Evolutionary conservation across 1,140 invertebrate genomes (phyloP).

Genomic region (Trypoxylus dichotomus): DNA sequence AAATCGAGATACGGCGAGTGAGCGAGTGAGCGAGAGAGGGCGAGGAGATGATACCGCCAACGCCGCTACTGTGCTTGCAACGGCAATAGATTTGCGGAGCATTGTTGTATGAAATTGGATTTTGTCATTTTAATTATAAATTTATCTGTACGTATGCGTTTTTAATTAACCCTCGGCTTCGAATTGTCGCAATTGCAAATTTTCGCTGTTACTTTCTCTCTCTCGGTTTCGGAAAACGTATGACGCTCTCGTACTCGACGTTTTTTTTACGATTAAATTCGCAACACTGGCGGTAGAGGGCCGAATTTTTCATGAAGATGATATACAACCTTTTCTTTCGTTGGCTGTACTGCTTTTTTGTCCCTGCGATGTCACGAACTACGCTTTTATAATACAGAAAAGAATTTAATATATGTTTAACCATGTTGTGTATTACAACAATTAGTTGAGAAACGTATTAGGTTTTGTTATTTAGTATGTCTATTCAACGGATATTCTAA

Average conservation of each 20-base stretch:
- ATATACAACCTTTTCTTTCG: not conserved
- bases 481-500: no score
- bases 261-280: not conserved
- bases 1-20: not conserved
- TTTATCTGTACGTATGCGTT: slow-evolving; percentile 38
- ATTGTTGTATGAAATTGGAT: slow-evolving; percentile 53
- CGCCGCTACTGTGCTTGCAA: not conserved
- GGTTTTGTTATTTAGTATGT: not conserved
- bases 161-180: slow-evolving; percentile 9
- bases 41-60: not conserved
- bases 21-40: not conserved
- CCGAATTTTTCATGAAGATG: not conserved
- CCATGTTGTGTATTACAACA: not conserved
- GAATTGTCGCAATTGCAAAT: slow-evolving; percentile 10
- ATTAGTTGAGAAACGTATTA: not conserved
- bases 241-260: not conserved
- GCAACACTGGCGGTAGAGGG: not conserved
- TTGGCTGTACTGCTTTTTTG: not conserved
- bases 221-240: not conserved
- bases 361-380: not conserved
- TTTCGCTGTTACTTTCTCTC: not conserved
- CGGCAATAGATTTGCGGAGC: slow-evolving; percentile 48
- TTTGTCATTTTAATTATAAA: slow-evolving; percentile 53
- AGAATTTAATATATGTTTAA: not conserved
- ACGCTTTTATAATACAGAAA: not conserved